Conservation (phyloP, 2,113 vertebrate species). For the Chitala chitala region DNA sequence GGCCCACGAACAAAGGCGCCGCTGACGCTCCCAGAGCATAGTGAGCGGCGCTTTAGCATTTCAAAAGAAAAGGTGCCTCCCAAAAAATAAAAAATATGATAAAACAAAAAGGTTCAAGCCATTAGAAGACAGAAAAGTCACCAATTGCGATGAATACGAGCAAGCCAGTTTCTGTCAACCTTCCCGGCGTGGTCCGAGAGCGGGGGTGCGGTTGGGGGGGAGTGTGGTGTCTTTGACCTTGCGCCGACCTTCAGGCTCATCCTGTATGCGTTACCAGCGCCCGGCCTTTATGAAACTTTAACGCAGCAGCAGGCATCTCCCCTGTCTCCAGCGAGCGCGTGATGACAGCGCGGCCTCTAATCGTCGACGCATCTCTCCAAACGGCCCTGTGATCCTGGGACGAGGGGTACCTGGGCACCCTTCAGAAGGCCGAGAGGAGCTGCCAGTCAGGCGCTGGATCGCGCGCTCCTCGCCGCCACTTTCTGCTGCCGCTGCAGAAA, state of each 20-base stretch:
- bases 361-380: slow-evolving; percentile 33
- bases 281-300: slow-evolving; percentile 53
- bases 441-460: background rate
- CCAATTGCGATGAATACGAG: background rate
- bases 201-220: slow-evolving; percentile 11
- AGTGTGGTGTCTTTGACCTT: slow-evolving; percentile 46
- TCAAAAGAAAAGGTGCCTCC: slow-evolving; percentile 33
- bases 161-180: background rate
- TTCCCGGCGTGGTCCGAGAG: background rate
- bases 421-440: background rate
- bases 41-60: background rate
- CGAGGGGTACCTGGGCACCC: slow-evolving; percentile 23
- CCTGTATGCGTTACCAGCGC: slow-evolving; percentile 47
- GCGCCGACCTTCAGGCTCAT: slow-evolving; percentile 57
- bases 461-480: background rate
- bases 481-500: slow-evolving; percentile 26
- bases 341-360: slow-evolving; percentile 39
- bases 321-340: slow-evolving; percentile 31
- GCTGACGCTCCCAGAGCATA: background rate
- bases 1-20: slow-evolving; percentile 2
- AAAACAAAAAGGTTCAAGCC: background rate
- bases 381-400: slow-evolving; percentile 42
- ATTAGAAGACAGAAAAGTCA: no score
- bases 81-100: slow-evolving; percentile 34
- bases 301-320: slow-evolving; percentile 40